Base-by-base conservation (phyloP, 2,113 vertebrate species). In the Lepidothrix coronata region DNA sequence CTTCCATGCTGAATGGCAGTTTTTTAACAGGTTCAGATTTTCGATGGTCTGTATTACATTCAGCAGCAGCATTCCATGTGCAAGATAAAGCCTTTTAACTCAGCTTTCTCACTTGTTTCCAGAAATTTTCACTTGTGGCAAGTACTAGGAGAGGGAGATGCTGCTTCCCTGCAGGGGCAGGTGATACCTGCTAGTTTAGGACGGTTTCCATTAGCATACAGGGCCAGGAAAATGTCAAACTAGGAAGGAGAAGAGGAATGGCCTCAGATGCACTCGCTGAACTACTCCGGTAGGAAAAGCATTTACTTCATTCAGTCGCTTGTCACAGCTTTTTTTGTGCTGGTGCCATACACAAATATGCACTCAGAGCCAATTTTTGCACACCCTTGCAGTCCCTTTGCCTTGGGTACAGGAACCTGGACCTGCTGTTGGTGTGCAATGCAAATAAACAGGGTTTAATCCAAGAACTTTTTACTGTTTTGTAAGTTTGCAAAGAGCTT, bases 121-220 rank as follows among this genome's bases (percentile, higher is more conserved):
- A 95, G 89, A 92, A 94, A 88, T 96, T 84, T 94, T 96, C 90
- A 54, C 77, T 91, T 79, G 86, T 92, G 91, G 86, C 88, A 94
- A 95, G 91, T 78, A 94, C 90, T 92, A 72, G 73, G 65, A 93
- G 86, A 92, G 61, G 70, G 71, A 93, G 73, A 86, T 93, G 96
- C 95, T 95, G 92, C 79, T 93, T 96, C 93, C 92, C 92, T 90
- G 88, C 93, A 96, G 96, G 91, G 88, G 93, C 91, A 96, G 95
- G 94, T 96, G 95, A 94, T 96, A 96, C 95, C 96, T 96, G 96
- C 96, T 95, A 95, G 88, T 94, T 95, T 95, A 97, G 93, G 95
- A 96, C 3, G 65, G 91, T 78, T 94, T 95, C 93, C 93, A 94
- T 96, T 96, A 95, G 95, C 91, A 91, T 89, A 70, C 43, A 2